Conservation (phyloP, 2,888 invertebrate genomes). For the Spisula solida region DNA sequence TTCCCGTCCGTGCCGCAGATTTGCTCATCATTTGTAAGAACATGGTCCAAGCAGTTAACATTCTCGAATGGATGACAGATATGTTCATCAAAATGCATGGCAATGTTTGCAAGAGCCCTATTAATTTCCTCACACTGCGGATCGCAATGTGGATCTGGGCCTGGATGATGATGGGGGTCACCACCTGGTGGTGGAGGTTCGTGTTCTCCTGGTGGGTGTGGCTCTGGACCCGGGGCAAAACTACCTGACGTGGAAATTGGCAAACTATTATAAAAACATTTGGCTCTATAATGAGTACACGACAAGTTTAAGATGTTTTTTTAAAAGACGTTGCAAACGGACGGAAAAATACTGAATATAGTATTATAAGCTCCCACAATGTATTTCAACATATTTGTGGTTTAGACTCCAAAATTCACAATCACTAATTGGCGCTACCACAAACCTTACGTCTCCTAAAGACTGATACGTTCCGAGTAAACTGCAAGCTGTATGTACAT, state of each 20-base stretch:
- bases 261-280: not conserved
- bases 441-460: too few relatives aligned
- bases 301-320: not conserved
- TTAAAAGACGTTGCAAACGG: too few relatives aligned
- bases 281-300: not conserved
- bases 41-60: not conserved
- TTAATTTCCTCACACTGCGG: not conserved
- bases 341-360: too few relatives aligned
- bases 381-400: too few relatives aligned
- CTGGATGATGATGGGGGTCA: not conserved
- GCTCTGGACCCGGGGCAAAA: not conserved
- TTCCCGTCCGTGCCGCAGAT: constrained; percentile 26
- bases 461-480: too few relatives aligned
- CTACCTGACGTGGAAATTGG: not conserved
- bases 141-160: not conserved
- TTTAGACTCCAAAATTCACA: not conserved
- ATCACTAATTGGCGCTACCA: too few relatives aligned
- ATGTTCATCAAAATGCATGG: constrained; percentile 17
- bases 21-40: constrained; percentile 3
- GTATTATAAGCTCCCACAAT: too few relatives aligned
- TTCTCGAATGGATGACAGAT: constrained; percentile 26
- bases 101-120: constrained; percentile 4
- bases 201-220: not conserved
- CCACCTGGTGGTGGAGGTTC: too few relatives aligned
- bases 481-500: too few relatives aligned